These are phyloP conservation scores for Clitarchus hookeri DNA, from an alignment of 2,888 invertebrate species.

Conservation along the genomic window DNA sequence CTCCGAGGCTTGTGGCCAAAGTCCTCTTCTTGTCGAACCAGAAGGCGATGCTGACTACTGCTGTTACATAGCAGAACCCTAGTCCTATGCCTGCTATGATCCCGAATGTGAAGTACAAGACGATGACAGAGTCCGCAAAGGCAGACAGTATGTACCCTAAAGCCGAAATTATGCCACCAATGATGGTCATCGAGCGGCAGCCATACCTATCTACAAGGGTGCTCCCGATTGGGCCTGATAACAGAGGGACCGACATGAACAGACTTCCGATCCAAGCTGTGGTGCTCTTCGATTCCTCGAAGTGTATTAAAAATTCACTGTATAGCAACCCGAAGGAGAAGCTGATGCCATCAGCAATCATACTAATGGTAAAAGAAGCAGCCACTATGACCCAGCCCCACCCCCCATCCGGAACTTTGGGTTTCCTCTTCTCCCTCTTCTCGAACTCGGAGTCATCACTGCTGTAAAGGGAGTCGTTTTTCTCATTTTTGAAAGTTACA, in stretches of 20 bases:
- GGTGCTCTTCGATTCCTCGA: constrained; percentile 77
- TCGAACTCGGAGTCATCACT: constrained; percentile 24
- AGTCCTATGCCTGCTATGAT: constrained; percentile 82
- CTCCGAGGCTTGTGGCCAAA: constrained; percentile 84
- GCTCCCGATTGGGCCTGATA: constrained; percentile 68
- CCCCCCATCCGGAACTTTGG: constrained; percentile 76
- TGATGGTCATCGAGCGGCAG: constrained; percentile 59
- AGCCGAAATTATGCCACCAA: constrained; percentile 53
- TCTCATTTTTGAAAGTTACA: constrained; percentile 19
- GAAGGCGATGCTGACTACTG: constrained; percentile 88
- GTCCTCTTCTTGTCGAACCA: constrained; percentile 90
- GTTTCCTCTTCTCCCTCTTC: constrained; percentile 53
- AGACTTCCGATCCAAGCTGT: constrained; percentile 91
- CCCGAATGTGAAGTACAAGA: constrained; percentile 84
- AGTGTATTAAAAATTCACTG: constrained; percentile 80
- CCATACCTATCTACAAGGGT: constrained; percentile 85
- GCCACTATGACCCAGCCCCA: constrained; percentile 89
- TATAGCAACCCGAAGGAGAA: constrained; percentile 92
- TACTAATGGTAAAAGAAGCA: constrained; percentile 81
- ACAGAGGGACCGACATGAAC: constrained; percentile 82
- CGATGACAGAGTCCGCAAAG: constrained; percentile 70
- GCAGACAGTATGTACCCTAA: constrained; percentile 75
- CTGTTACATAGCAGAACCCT: constrained; percentile 84
- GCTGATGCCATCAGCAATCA: constrained; percentile 91
- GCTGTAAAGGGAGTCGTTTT: constrained; percentile 23